These are phyloP conservation scores for Galendromus occidentalis DNA, from an alignment of 1,140 invertebrate species.

Conservation along the genomic window DNA sequence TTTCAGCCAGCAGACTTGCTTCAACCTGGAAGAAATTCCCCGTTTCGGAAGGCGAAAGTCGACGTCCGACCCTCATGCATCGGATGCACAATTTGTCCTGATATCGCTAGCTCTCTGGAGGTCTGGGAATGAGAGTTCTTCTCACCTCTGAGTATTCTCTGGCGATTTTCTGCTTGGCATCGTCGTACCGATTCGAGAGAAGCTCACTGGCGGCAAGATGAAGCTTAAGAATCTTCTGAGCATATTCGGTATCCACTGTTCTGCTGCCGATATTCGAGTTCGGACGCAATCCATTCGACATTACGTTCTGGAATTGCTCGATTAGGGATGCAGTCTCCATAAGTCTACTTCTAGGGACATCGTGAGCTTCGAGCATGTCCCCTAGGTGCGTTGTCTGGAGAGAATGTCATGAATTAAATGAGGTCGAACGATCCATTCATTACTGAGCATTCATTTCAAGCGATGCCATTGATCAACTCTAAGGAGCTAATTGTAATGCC, in stretches of 20 bases:
- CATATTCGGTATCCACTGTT: neutral
- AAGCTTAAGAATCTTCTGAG: neutral
- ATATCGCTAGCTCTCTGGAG: too few species aligned
- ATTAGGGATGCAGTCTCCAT: neutral
- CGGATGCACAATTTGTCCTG: too few species aligned
- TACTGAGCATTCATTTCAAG: too few species aligned
- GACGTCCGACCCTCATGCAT: neutral
- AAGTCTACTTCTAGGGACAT: neutral
- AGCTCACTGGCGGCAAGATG: neutral
- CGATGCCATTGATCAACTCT: too few species aligned
- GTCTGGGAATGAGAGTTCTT: too few species aligned
- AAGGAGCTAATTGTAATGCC: too few species aligned
- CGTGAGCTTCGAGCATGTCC: neutral
- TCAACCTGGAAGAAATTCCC: neutral
- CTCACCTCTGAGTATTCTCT: neutral
- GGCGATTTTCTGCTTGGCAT: constrained; percentile 3
- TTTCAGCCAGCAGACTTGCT: neutral
- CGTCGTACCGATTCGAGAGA: neutral
- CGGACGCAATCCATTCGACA: neutral
- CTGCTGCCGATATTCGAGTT: neutral
- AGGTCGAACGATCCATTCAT: too few species aligned
- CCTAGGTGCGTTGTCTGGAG: neutral
- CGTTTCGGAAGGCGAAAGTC: neutral
- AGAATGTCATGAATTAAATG: too few species aligned
- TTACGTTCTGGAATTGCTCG: neutral